These are phyloP conservation scores for Erythrocebus patas DNA, from an alignment of 2,113 vertebrate species.

Conservation along the genomic window DNA sequence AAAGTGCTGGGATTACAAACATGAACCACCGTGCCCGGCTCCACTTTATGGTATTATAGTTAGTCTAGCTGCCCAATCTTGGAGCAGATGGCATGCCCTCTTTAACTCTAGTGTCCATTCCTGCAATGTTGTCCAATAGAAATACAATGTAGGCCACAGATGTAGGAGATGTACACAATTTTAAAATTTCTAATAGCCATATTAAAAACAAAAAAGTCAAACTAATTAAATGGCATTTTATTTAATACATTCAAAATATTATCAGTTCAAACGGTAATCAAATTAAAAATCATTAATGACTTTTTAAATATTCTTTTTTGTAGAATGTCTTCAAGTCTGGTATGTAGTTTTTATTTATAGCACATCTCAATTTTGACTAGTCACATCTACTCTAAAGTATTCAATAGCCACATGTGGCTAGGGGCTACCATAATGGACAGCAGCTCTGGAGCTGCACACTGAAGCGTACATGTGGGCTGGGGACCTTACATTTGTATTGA, in stretches of 20 bases:
- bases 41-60: neutral
- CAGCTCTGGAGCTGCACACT: neutral
- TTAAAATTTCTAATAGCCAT: neutral
- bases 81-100: neutral
- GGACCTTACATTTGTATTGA: neutral
- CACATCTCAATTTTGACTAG: neutral
- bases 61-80: neutral
- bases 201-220: neutral
- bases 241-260: neutral
- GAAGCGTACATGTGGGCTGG: rapidly evolving
- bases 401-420: no score
- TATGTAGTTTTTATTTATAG: neutral
- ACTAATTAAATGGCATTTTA: neutral
- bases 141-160: neutral
- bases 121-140: neutral
- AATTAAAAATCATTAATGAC: neutral
- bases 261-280: neutral
- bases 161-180: neutral
- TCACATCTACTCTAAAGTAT: no score
- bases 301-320: neutral
- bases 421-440: no score
- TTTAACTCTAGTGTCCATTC: neutral
- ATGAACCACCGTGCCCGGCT: no score
- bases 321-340: neutral
- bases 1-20: no score